phyloP scores from a whole-genome alignment of 2,113 vertebrate species.

The Cepphus grylle region DNA sequence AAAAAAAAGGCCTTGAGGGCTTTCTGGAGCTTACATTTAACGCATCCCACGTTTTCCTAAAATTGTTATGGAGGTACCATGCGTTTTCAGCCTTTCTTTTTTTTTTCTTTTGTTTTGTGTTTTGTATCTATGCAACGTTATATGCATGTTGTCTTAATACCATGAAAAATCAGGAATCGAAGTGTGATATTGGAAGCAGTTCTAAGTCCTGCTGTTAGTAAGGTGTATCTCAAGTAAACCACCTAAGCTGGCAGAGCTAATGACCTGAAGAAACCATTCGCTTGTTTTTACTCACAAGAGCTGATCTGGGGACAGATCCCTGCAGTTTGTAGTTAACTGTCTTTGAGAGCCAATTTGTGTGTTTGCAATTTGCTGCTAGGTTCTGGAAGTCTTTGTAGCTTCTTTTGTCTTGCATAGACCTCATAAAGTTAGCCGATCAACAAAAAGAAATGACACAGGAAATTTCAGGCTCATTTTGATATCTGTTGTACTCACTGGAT shows the following conservation, averaged over 20 bases:
- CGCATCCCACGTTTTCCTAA: background rate
- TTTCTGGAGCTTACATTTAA: constrained; percentile 33
- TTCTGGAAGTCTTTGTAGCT: background rate
- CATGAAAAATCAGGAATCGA: background rate
- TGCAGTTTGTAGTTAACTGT: background rate
- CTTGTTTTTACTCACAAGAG: background rate
- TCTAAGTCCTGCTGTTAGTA: background rate
- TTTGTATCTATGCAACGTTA: background rate
- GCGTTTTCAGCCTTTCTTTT: background rate
- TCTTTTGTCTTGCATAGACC: background rate
- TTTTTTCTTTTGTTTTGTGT: background rate
- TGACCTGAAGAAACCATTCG: background rate
- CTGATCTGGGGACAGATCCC: background rate
- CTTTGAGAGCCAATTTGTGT: background rate
- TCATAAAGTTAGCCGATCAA: background rate
- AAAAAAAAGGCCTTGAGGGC: constrained; percentile 2
- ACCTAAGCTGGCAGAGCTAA: background rate
- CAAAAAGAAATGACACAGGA: background rate
- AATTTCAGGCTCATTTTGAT: background rate
- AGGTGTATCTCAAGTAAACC: background rate
- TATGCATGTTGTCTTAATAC: background rate
- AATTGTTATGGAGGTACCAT: background rate
- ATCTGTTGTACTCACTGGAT: background rate
- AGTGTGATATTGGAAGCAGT: background rate
- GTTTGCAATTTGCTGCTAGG: background rate